Conservation (phyloP, 2,888 invertebrate species). For the Drosophila gaucha region DNA sequence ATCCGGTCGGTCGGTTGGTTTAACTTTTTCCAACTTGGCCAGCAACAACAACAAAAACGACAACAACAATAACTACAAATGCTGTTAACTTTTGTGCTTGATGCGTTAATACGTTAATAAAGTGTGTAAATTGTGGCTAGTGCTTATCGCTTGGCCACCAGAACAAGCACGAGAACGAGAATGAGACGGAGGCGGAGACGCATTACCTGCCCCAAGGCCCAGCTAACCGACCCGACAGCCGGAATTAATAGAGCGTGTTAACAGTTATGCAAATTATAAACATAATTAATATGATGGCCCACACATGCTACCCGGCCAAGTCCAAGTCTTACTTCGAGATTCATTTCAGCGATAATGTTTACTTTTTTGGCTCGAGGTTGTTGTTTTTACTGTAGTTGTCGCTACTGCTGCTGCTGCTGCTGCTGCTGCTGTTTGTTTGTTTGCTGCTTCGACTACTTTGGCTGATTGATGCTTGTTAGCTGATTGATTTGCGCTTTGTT, state of each 20-base stretch:
- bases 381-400: conserved; percentile 14
- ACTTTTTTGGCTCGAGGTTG: conserved; percentile 72
- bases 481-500: conserved; percentile 79
- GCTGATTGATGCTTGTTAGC: conserved; percentile 60
- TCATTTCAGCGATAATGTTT: conserved; percentile 75
- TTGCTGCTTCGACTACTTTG: conserved; percentile 36
- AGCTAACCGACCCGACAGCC: conserved; percentile 38
- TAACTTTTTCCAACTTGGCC: conserved; percentile 56
- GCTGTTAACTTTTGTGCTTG: conserved; percentile 63
- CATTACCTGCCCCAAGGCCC: conserved; percentile 50
- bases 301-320: conserved; percentile 39
- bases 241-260: conserved; percentile 82
- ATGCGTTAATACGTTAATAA: conserved; percentile 83
- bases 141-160: conserved; percentile 71
- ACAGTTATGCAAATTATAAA: conserved; percentile 82
- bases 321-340: conserved; percentile 52
- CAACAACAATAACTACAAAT: conserved; percentile 16
- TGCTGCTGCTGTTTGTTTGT: conserved; percentile 22
- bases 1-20: conserved; percentile 59
- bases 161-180: conserved; percentile 16
- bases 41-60: conserved; percentile 40
- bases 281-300: conserved; percentile 78
- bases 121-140: conserved; percentile 81
- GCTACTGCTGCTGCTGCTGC: conserved; percentile 12
- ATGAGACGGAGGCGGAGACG: conserved; percentile 12